A percentile compares a stretch with the other conserved stretches of the same genome.
Evolutionary conservation across 2,888 invertebrate genomes (phyloP).

Genomic region (Spilarctia lutea): DNA sequence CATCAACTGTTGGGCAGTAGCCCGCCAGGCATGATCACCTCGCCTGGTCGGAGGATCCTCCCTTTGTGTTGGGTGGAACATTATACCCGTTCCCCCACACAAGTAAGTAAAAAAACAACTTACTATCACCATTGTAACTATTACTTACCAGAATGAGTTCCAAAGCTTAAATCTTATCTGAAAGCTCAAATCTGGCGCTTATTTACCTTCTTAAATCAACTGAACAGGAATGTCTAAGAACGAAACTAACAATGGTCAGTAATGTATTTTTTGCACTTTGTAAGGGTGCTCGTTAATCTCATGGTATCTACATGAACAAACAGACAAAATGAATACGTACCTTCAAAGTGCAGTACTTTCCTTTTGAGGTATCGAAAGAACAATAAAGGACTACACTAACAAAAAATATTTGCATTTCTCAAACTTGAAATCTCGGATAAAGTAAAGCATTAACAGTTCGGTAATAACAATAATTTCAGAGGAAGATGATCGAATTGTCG

Average conservation of each 20-base stretch:
- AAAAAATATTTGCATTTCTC: conserved; percentile 21
- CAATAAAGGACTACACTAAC: neutral
- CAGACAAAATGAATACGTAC: neutral
- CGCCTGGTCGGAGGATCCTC: too few species aligned
- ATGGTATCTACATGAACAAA: neutral
- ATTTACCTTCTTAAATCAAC: neutral
- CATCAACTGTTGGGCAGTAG: too few species aligned
- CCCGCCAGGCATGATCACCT: too few species aligned
- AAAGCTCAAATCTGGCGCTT: neutral
- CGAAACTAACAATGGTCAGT: neutral
- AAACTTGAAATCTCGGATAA: conserved; percentile 24
- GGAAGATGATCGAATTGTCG: conserved; percentile 17
- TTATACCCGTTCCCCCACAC: too few species aligned
- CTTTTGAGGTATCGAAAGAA: neutral
- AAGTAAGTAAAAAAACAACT: too few species aligned
- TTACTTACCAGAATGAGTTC: neutral
- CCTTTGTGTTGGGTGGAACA: too few species aligned
- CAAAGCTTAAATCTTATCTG: neutral
- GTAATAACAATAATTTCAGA: conserved; percentile 21
- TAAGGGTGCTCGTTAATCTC: neutral
- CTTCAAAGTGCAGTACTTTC: neutral
- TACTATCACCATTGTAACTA: too few species aligned
- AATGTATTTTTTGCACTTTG: neutral
- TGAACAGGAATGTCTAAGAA: neutral
- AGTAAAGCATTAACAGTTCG: conserved; percentile 25